phyloP scores from a whole-genome alignment of 2,113 vertebrate genomes.

The Cynoglossus semilaevis region DNA sequence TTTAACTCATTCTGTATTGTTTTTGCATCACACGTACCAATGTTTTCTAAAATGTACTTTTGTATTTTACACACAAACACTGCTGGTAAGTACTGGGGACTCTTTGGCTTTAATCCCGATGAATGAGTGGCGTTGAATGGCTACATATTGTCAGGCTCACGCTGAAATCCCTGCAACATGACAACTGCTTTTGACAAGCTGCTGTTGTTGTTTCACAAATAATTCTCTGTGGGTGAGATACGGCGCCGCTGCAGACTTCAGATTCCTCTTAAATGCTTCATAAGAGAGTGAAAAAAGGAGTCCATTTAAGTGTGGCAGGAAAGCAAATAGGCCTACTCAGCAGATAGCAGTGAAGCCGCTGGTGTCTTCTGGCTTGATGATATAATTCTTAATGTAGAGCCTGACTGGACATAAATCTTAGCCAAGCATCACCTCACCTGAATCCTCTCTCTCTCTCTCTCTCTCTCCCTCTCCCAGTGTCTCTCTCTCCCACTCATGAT shows the following conservation, averaged over 20 bases:
- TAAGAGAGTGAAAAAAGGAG: slow-evolving; percentile 43
- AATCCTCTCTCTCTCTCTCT: slow-evolving; percentile 61
- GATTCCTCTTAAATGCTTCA: slow-evolving; percentile 67
- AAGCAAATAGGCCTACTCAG: slow-evolving; percentile 76
- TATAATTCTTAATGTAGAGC: slow-evolving; percentile 82
- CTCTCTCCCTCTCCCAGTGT: slow-evolving; percentile 30
- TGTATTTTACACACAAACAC: no score
- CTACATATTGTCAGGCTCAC: slow-evolving; percentile 40
- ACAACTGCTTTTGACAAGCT: slow-evolving; percentile 63
- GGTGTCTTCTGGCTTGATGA: slow-evolving; percentile 75
- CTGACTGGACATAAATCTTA: slow-evolving; percentile 79
- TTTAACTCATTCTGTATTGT: no score
- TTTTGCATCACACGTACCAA: no score
- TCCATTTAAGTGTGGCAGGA: slow-evolving; percentile 68
- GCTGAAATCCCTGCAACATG: slow-evolving; percentile 27
- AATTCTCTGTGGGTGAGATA: slow-evolving; percentile 56
- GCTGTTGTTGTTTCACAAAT: slow-evolving; percentile 46
- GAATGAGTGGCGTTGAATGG: slow-evolving; percentile 16
- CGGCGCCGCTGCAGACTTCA: slow-evolving; percentile 55
- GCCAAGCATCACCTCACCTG: slow-evolving; percentile 81
- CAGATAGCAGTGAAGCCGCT: slow-evolving; percentile 68
- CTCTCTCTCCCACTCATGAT: slow-evolving; percentile 70
- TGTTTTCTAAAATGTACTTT: no score
- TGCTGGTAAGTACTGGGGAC: no score
- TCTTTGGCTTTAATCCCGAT: neutral